Conservation (phyloP, 2,113 vertebrate species). For the Anolis carolinensis region DNA sequence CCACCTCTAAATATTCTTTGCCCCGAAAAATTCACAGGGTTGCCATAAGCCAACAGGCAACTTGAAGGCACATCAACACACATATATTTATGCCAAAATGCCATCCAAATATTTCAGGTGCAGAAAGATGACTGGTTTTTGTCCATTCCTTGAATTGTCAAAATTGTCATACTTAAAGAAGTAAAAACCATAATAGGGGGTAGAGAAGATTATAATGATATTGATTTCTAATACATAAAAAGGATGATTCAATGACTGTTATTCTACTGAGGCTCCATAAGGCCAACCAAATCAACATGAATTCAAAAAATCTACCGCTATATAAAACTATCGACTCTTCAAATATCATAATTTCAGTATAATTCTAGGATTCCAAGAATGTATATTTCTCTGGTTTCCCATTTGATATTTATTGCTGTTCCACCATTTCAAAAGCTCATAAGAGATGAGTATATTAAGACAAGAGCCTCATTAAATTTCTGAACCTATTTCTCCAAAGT, state of each 20-base stretch:
- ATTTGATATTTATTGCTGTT: conserved; percentile 20
- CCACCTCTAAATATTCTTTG: too few species aligned
- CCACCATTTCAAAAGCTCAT: conserved; percentile 52
- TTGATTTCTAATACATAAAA: not conserved
- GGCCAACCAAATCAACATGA: not conserved
- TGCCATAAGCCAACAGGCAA: too few species aligned
- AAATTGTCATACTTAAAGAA: not conserved
- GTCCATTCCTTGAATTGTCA: not conserved
- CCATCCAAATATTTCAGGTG: not conserved
- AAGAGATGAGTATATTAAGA: conserved; percentile 30
- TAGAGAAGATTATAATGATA: not conserved
- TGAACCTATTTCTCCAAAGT: conserved; percentile 41
- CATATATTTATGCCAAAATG: too few species aligned
- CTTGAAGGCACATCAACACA: too few species aligned
- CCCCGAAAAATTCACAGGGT: too few species aligned
- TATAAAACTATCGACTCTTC: not conserved
- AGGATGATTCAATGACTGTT: not conserved
- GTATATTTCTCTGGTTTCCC: conserved; percentile 43
- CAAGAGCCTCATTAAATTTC: conserved; percentile 60
- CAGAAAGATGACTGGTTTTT: not conserved
- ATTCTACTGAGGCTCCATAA: not conserved
- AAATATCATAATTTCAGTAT: not conserved
- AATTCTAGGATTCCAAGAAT: not conserved
- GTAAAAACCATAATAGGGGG: not conserved
- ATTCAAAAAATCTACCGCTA: not conserved